Conservation (phyloP, 37 sponge, comb jelly and placozoan genomes). For the Cladorhizidae sp. region DNA sequence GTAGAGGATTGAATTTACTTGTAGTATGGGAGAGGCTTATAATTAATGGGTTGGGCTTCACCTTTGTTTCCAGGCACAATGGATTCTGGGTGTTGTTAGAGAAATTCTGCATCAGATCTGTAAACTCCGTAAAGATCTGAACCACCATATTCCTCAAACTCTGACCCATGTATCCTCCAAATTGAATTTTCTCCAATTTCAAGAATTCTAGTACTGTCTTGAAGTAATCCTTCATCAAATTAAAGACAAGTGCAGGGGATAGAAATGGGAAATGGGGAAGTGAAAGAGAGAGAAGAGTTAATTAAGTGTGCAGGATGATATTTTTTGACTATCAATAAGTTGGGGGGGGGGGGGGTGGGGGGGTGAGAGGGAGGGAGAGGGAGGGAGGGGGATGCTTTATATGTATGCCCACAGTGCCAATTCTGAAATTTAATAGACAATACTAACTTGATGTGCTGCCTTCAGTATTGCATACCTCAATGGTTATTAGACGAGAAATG, state of each 20-base stretch:
- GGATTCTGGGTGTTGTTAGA: slow-evolving; percentile 74
- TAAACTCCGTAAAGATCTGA: slow-evolving; percentile 82
- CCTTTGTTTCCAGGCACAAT: slow-evolving; percentile 49
- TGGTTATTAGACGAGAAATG: slow-evolving; percentile 54
- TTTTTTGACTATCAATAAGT: background rate
- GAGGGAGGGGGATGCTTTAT: too few species aligned
- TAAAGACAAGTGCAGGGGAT: background rate
- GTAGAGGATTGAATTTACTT: background rate
- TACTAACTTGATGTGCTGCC: background rate
- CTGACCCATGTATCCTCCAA: slow-evolving; percentile 86
- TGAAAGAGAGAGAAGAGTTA: background rate
- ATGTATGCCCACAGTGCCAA: background rate
- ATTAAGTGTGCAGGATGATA: background rate
- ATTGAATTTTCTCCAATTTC: slow-evolving; percentile 94
- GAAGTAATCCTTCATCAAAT: slow-evolving; percentile 75
- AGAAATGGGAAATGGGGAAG: background rate
- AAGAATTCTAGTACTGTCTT: slow-evolving; percentile 78
- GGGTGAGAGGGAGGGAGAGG: too few species aligned
- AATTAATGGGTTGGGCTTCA: slow-evolving; percentile 41
- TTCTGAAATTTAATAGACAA: background rate
- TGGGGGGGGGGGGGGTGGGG: too few species aligned
- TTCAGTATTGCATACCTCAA: slow-evolving; percentile 58
- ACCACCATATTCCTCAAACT: slow-evolving; percentile 63
- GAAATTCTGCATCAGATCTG: slow-evolving; percentile 69
- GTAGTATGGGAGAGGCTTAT: slow-evolving; percentile 20